phyloP scores from a whole-genome alignment of 2,888 invertebrate species.

The Tromatobia lineatoria region DNA sequence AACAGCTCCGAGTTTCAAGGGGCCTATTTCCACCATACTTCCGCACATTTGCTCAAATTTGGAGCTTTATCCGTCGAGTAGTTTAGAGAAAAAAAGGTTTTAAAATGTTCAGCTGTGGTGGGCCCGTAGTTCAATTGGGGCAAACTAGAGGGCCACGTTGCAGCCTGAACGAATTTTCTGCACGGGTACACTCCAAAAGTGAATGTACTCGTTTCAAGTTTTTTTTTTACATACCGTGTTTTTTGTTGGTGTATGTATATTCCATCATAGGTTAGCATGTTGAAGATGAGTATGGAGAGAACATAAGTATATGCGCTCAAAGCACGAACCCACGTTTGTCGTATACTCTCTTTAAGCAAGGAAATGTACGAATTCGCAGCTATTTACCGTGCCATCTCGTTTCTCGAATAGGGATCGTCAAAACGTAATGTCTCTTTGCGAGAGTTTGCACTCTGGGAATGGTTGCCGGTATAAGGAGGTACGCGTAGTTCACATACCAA shows the following conservation, averaged over 20 bases:
- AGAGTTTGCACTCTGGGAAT: slow-evolving; percentile 19
- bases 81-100: too few relatives aligned
- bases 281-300: neutral
- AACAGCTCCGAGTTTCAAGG: too few relatives aligned
- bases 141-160: too few relatives aligned
- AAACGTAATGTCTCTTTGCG: slow-evolving; percentile 36
- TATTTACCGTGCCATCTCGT: slow-evolving; percentile 36
- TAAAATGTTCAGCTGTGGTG: too few relatives aligned
- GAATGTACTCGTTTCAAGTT: neutral
- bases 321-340: neutral
- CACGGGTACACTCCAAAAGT: too few relatives aligned
- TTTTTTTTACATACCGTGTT: neutral
- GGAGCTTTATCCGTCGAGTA: too few relatives aligned
- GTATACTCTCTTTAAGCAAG: neutral
- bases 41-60: too few relatives aligned
- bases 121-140: too few relatives aligned
- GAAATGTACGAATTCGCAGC: slow-evolving; percentile 29
- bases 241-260: neutral
- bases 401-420: slow-evolving; percentile 35
- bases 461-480: slow-evolving; percentile 26
- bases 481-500: slow-evolving; percentile 15
- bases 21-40: too few relatives aligned
- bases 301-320: neutral
- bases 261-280: neutral
- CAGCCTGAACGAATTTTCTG: too few relatives aligned